phyloP scores from a whole-genome alignment of 1,140 invertebrate species.

The Rhagoletis pomonella region DNA sequence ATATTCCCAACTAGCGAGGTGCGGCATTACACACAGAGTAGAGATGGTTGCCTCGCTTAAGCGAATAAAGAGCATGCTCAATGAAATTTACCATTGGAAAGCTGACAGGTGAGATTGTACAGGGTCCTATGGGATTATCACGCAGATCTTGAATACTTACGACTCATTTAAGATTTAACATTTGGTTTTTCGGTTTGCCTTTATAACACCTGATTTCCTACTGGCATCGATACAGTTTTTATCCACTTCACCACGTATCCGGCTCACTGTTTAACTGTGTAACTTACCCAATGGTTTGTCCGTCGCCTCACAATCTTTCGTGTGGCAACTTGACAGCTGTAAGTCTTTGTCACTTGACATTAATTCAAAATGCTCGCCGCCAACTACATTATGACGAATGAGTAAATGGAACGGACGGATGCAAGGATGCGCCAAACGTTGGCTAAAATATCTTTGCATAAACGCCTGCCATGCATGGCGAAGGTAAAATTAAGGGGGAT shows the following conservation, averaged over 20 bases:
- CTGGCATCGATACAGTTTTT: too few relatives aligned
- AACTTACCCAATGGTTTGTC: not conserved
- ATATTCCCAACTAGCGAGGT: too few relatives aligned
- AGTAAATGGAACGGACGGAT: constrained; percentile 31
- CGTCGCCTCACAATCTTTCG: constrained; percentile 15
- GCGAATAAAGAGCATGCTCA: too few relatives aligned
- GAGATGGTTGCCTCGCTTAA: too few relatives aligned
- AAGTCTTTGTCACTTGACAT: constrained; percentile 50
- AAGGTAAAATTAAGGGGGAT: constrained; percentile 36
- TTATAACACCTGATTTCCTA: not conserved
- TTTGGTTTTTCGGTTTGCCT: too few relatives aligned
- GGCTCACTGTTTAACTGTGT: not conserved
- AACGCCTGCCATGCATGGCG: constrained; percentile 30
- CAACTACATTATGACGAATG: constrained; percentile 41
- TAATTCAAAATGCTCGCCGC: constrained; percentile 46
- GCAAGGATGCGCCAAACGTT: constrained; percentile 33
- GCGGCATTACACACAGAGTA: too few relatives aligned
- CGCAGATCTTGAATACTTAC: too few relatives aligned
- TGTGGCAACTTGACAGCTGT: constrained; percentile 50
- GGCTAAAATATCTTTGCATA: constrained; percentile 40
- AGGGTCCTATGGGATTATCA: too few relatives aligned
- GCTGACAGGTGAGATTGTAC: too few relatives aligned
- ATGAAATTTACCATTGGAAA: too few relatives aligned
- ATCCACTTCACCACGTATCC: not conserved
- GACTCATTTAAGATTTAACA: too few relatives aligned